Percentiles rank a stretch among this genome's conserved stretches.
phyloP scores from a whole-genome alignment of 2,113 vertebrate genomes.

The Paradisaea rubra region DNA sequence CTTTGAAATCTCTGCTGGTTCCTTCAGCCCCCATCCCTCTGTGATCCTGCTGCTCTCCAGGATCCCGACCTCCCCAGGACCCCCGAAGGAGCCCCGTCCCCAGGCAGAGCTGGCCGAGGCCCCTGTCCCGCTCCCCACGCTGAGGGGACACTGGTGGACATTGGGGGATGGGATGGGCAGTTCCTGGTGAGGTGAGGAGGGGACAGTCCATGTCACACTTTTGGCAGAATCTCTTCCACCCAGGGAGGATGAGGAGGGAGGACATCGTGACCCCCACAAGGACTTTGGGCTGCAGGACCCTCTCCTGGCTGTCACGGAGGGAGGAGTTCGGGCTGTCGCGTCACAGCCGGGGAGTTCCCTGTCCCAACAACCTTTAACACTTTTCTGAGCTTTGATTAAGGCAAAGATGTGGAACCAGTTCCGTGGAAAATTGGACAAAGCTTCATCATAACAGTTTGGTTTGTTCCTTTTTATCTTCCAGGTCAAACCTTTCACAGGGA shows the following conservation, averaged over 20 bases:
- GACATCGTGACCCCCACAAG: accelerated
- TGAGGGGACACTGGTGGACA: background rate
- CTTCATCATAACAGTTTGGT: background rate
- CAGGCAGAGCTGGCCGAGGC: accelerated
- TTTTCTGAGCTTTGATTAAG: background rate
- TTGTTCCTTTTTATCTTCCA: background rate
- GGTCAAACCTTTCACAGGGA: background rate
- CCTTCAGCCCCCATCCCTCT: background rate
- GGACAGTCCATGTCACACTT: background rate
- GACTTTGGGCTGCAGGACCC: background rate
- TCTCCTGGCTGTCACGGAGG: accelerated
- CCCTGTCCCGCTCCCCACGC: background rate
- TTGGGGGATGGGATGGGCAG: background rate
- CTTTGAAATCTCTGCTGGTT: background rate
- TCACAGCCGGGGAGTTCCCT: background rate
- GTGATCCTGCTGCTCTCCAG: background rate
- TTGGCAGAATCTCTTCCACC: background rate
- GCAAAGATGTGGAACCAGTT: background rate
- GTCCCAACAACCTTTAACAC: background rate
- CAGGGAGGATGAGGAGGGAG: background rate
- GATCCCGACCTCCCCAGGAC: background rate
- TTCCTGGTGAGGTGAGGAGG: background rate
- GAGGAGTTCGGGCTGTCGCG: background rate
- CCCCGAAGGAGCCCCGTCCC: background rate
- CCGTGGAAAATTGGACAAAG: background rate